These are phyloP conservation scores for Xestia ashworthii DNA, from an alignment of 2,888 invertebrate species.

Conservation along the genomic window DNA sequence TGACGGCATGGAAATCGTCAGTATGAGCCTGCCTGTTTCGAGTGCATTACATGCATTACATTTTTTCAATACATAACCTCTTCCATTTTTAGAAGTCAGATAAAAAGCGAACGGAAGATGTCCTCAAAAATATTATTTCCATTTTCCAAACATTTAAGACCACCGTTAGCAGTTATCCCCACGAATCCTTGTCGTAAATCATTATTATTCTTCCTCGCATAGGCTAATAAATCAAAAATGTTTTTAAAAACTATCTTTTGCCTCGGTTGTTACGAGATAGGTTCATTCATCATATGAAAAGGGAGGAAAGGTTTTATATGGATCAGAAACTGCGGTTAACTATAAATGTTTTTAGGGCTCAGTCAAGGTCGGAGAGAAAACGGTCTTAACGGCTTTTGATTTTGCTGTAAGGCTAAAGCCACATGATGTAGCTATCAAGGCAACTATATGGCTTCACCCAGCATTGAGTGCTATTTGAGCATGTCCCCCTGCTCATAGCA, in stretches of 20 bases:
- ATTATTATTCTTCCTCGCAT: conserved; percentile 17
- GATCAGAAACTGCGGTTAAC: conserved; percentile 6
- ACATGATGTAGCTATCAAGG: neutral
- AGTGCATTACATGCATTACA: too few species aligned
- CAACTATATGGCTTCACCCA: too few species aligned
- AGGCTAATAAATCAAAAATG: conserved; percentile 28
- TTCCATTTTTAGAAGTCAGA: too few species aligned
- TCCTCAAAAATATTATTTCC: neutral
- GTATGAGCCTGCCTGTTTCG: too few species aligned
- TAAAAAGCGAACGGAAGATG: neutral
- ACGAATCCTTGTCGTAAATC: conserved; percentile 50
- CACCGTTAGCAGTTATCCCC: conserved; percentile 30
- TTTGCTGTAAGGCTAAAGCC: neutral
- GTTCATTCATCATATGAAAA: conserved; percentile 38
- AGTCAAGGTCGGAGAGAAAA: neutral
- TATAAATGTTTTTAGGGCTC: neutral
- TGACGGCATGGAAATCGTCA: too few species aligned
- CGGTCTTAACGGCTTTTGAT: neutral
- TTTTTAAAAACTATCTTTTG: conserved; percentile 33
- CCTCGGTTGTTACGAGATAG: conserved; percentile 10
- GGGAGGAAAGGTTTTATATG: conserved; percentile 12
- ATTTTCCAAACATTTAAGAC: conserved; percentile 21
- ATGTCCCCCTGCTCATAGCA: too few species aligned
- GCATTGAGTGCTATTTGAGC: too few species aligned
- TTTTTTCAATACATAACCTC: too few species aligned